Percentiles rank a stretch among this genome's conserved stretches.
Conservation (phyloP, 2,888 invertebrate genomes). For the Platypus cylindrus region DNA sequence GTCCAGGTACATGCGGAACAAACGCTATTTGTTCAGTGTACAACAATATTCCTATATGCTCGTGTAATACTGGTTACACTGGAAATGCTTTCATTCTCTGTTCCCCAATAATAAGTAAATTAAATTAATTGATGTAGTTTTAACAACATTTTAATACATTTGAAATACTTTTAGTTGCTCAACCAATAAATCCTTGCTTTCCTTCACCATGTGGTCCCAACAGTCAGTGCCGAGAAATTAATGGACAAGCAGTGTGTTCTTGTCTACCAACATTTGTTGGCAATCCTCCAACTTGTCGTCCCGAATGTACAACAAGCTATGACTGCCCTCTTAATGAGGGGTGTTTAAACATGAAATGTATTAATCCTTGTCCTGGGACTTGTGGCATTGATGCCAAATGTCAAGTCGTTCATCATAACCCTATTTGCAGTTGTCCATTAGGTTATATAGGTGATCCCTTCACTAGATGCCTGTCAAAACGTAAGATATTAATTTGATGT, state of each 20-base stretch:
- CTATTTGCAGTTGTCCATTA: conserved; percentile 43
- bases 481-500: conserved; percentile 30
- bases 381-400: conserved; percentile 69
- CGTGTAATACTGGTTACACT: conserved; percentile 52
- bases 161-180: conserved; percentile 17
- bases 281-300: conserved; percentile 59
- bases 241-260: conserved; percentile 38
- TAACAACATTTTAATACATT: background rate
- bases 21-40: conserved; percentile 60
- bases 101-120: conserved; percentile 40
- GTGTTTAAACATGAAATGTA: conserved; percentile 67
- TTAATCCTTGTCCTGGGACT: conserved; percentile 73
- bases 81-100: conserved; percentile 63
- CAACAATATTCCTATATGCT: conserved; percentile 65
- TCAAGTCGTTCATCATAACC: conserved; percentile 61
- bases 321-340: conserved; percentile 67
- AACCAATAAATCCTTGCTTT: conserved; percentile 35
- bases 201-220: conserved; percentile 54
- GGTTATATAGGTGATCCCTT: conserved; percentile 52
- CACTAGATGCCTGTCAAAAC: conserved; percentile 29
- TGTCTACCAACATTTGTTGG: conserved; percentile 35
- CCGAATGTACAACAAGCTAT: conserved; percentile 67
- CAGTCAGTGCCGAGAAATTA: conserved; percentile 59
- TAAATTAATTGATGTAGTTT: conserved; percentile 1
- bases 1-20: conserved; percentile 59